phyloP scores from a whole-genome alignment of 1,140 invertebrate species.

The Cheumatopsyche charites region DNA sequence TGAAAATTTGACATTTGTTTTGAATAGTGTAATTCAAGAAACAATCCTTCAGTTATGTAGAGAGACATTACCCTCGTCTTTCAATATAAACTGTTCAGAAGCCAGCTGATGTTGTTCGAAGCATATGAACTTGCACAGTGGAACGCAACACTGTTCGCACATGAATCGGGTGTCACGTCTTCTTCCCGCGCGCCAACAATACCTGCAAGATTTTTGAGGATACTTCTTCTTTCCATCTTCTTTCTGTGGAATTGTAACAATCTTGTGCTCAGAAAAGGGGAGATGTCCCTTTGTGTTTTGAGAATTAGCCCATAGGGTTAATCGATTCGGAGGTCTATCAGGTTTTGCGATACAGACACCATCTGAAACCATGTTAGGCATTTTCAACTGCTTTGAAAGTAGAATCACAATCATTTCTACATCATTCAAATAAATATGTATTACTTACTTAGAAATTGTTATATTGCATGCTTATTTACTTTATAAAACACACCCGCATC shows the following conservation, averaged over 20 bases:
- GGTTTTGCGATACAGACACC: slow-evolving; percentile 33
- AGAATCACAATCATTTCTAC: background rate
- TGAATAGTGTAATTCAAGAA: too few species aligned
- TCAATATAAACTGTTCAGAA: slow-evolving; percentile 3
- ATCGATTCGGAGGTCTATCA: slow-evolving; percentile 4
- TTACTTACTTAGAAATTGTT: too few species aligned
- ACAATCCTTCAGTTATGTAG: background rate
- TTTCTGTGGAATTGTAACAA: slow-evolving; percentile 60
- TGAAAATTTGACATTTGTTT: too few species aligned
- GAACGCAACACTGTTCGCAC: slow-evolving; percentile 59
- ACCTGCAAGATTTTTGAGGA: slow-evolving; percentile 59
- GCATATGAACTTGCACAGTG: slow-evolving; percentile 60
- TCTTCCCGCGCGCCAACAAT: slow-evolving; percentile 59
- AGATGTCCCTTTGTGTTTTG: slow-evolving; percentile 28
- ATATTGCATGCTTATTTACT: too few species aligned
- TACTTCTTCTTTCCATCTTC: slow-evolving; percentile 63
- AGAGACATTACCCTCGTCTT: background rate
- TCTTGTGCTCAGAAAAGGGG: slow-evolving; percentile 54
- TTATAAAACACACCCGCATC: too few species aligned
- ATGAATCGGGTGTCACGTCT: slow-evolving; percentile 60
- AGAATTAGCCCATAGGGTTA: slow-evolving; percentile 25
- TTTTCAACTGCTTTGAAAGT: slow-evolving; percentile 40
- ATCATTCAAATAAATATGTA: too few species aligned
- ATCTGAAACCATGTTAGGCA: slow-evolving; percentile 48
- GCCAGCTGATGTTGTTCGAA: slow-evolving; percentile 57